Base-by-base conservation (phyloP, 2,113 vertebrate genomes). In the Motacilla tschutschensis region DNA sequence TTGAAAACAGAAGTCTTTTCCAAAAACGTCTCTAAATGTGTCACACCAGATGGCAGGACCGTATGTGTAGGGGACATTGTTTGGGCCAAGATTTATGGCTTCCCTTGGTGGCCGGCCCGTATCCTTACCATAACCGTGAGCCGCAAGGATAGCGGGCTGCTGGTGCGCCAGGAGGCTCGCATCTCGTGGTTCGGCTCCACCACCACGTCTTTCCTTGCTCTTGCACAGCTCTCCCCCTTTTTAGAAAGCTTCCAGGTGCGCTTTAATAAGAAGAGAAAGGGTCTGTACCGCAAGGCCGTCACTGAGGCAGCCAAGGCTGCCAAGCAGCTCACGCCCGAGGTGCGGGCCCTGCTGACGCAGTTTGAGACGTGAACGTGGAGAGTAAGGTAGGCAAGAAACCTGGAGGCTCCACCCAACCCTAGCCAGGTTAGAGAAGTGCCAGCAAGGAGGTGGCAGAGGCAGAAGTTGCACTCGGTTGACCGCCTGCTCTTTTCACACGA, bases 181-280 rank as follows among this genome's bases (percentile, higher is more conserved):
- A 99, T 99, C 81, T 98, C 99, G 0, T 99, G 99, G 99, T 99
- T 99, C 19, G 99, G 99, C 89, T 99, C 99, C n/a, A 98, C 99
- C 62, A 99, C 99, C 91, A 99, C 99, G 54, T 99, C 99, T 95
- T 98, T 98, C 93, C 98, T 99, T 95, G 98, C 98, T 82, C 98
- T 99, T 90, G 95, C 98, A 48, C 98, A 99, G 93, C 98, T 99
- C 43, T 98, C 98, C 77, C 99, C 99, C 54, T 99, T 99, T 96
- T 97, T 99, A 95, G 99, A 99, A 96, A 99, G 98, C 95, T 99
- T 99, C 96, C 99, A 99, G 97, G 97, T 97, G 46, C 99, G 99
- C 85, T 99, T 99, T 94, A 99, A 99, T 97, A 98, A 99, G 97
- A 99, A 99, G 97, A 98, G 99, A 97, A 99, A 99, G 96, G 99